Conservation (phyloP, 2,888 invertebrate genomes). For the Rhogogaster chlorosoma region DNA sequence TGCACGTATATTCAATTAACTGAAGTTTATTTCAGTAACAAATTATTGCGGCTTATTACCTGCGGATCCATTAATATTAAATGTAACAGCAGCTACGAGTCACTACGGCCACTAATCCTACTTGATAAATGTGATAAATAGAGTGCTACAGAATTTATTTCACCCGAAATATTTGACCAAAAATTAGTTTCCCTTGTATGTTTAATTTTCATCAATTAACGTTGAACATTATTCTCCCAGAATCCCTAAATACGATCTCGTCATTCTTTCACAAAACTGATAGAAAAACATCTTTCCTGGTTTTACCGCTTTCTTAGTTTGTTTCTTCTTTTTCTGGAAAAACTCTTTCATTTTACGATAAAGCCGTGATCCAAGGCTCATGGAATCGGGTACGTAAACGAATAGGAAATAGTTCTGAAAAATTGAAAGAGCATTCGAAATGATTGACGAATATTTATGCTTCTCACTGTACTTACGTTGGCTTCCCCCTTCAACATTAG, state of each 20-base stretch:
- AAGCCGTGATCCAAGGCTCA: no score
- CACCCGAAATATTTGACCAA: background rate
- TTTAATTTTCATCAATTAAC: background rate
- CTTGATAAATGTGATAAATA: background rate
- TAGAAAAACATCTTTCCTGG: background rate
- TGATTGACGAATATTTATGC: background rate
- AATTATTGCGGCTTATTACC: slow-evolving; percentile 3
- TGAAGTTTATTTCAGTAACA: background rate
- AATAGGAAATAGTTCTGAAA: no score
- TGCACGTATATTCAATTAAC: slow-evolving; percentile 8
- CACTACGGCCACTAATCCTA: background rate
- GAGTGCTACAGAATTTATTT: background rate
- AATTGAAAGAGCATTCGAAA: background rate
- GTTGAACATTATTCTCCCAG: background rate
- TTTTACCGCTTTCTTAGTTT: background rate
- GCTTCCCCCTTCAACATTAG: background rate
- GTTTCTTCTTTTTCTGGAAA: no score
- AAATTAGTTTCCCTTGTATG: background rate
- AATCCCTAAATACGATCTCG: background rate
- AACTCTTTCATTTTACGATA: no score
- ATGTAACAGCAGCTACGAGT: background rate
- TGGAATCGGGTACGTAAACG: no score
- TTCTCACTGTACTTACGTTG: slow-evolving; percentile 11
- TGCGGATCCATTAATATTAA: background rate
- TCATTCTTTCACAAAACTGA: background rate